Base-by-base conservation (phyloP, 1,140 invertebrate species). In the Drosophila nannoptera region DNA sequence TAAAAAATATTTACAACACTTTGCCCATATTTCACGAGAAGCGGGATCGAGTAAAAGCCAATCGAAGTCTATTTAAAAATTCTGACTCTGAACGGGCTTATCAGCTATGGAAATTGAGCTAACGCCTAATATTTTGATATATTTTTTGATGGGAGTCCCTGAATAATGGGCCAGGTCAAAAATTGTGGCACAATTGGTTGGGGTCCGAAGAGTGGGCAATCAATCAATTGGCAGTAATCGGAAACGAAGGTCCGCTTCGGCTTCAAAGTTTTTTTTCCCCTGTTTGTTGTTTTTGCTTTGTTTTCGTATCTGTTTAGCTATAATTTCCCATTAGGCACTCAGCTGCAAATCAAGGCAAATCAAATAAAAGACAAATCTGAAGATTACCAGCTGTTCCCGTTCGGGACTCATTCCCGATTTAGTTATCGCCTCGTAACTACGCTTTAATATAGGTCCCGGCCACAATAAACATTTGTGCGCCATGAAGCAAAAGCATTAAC, bases 401-500 rank as follows among this genome's bases (percentile, higher is more conserved):
- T 52, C 46, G 50, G 29, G 59, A 29, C 50, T 22, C 48, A 14
- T 55, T 35, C 31, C 36, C 36, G 36, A 49, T 60, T 48, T 50
- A 75, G 71, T 67, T 78, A 78, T 78, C 72, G 59, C 46, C 40
- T 29, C 50, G 50, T 73, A 80, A 83, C 80, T 80, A 84, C 68
- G 72, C 80, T 83, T 83, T 83, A 83, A 83, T 83, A 83, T 69
- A 84, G 80, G 80, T 46, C 71, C 67, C 7, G n/a, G 53, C 16
- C 46, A 49, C 63, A 84, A 78, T 83, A 83, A 83, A 83, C 80
- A 78, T 83, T 78, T 83, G 56, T 60, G 80, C 56, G 64, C 64
- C 73, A 84, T 68, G 64, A 81, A 69, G 81, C 80, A 67, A 76
- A 22, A 74, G 64, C 80, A 86, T 84, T 86, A 84, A 84, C 69